Evolutionary conservation across 2,888 invertebrate species (phyloP).

Genomic region (Andrena fulva): DNA sequence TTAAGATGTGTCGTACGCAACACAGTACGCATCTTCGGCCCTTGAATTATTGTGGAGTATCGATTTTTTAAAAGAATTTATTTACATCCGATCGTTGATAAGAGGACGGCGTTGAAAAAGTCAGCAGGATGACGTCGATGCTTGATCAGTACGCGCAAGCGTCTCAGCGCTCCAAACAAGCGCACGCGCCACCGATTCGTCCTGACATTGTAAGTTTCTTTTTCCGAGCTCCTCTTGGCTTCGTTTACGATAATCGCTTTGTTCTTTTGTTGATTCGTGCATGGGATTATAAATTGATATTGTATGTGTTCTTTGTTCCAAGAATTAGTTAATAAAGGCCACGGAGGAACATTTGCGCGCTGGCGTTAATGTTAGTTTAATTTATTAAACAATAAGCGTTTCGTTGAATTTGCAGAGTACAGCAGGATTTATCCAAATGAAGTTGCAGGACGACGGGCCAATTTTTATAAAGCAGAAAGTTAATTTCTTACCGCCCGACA

Average conservation of each 20-base stretch:
- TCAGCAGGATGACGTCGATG: constrained; percentile 90
- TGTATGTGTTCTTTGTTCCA: background rate
- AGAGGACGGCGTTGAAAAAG: constrained; percentile 6
- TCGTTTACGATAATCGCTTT: background rate
- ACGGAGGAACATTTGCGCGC: background rate
- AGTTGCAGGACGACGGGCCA: constrained; percentile 90
- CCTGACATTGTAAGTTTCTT: constrained; percentile 85
- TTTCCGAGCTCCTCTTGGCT: background rate
- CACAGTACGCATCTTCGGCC: background rate
- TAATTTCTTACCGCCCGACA: constrained; percentile 91
- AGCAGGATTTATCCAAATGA: constrained; percentile 87
- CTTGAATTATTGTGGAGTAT: background rate
- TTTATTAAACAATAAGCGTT: constrained; percentile 4
- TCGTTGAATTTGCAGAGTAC: constrained; percentile 81
- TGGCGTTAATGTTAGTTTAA: constrained; percentile 12
- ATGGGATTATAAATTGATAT: background rate
- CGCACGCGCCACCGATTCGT: constrained; percentile 81
- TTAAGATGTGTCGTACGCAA: background rate
- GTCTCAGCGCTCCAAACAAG: constrained; percentile 86
- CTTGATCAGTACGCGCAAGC: constrained; percentile 94
- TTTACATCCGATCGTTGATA: background rate
- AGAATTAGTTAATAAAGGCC: background rate
- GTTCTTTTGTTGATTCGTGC: background rate
- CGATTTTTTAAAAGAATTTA: background rate
- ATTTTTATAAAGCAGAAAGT: constrained; percentile 95